Percentiles rank a stretch among this genome's conserved stretches.
These are phyloP conservation scores for Myopa tessellatipennis DNA, from an alignment of 2,888 invertebrate genomes.

Conservation along the genomic window DNA sequence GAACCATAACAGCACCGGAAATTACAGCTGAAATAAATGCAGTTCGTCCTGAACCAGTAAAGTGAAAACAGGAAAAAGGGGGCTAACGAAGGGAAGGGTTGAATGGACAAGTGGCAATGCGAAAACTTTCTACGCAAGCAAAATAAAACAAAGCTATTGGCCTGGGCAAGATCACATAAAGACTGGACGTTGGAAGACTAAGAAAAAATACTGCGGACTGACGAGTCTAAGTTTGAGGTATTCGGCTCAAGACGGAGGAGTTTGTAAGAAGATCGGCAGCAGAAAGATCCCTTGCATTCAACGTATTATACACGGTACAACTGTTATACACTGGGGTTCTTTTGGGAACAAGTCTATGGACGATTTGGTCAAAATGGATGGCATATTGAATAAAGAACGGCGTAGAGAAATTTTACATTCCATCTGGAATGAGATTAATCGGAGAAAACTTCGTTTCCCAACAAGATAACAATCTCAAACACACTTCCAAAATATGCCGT, in stretches of 20 bases:
- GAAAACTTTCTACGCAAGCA: neutral
- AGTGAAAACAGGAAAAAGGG: too few relatives aligned
- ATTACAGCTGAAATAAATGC: too few relatives aligned
- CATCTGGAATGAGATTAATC: too few relatives aligned
- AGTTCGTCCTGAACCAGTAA: too few relatives aligned
- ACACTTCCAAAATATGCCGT: neutral
- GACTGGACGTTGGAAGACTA: neutral
- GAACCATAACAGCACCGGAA: too few relatives aligned
- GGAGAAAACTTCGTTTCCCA: too few relatives aligned
- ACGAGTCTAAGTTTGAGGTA: slow-evolving; percentile 11
- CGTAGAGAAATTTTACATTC: too few relatives aligned
- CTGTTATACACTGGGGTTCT: neutral
- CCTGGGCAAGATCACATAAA: too few relatives aligned
- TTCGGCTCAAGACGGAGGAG: slow-evolving; percentile 6
- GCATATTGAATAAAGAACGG: too few relatives aligned
- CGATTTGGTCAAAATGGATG: neutral
- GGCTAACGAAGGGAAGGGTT: too few relatives aligned
- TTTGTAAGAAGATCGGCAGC: neutral
- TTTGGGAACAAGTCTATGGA: neutral
- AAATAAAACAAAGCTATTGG: neutral
- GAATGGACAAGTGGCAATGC: too few relatives aligned
- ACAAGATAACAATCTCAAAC: neutral
- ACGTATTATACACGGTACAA: neutral
- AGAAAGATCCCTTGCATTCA: neutral
- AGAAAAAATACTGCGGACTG: neutral